phyloP scores from a whole-genome alignment of 2,888 invertebrate species.

The Acleris emargana region DNA sequence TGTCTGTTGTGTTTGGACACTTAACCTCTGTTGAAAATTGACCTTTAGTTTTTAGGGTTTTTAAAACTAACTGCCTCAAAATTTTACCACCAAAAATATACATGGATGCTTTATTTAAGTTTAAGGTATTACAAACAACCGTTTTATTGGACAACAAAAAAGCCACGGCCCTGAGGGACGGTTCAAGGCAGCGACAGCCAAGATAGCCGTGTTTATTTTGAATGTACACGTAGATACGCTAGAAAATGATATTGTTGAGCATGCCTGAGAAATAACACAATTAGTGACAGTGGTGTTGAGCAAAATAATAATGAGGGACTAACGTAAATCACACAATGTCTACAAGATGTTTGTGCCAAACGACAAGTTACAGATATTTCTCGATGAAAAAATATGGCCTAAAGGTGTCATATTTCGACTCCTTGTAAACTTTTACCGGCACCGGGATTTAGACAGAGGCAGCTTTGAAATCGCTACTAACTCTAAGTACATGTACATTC shows the following conservation, averaged over 20 bases:
- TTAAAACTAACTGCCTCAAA: too few species aligned
- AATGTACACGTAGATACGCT: background rate
- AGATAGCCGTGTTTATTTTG: background rate
- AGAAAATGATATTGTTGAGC: background rate
- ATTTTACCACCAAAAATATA: too few species aligned
- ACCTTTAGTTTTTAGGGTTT: too few species aligned
- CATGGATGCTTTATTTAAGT: too few species aligned
- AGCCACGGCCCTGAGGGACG: background rate
- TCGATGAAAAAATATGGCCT: background rate
- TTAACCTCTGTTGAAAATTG: too few species aligned
- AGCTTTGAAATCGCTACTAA: too few species aligned
- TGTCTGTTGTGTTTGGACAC: too few species aligned
- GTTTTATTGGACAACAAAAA: too few species aligned
- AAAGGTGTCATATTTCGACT: background rate
- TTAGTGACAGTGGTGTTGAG: background rate
- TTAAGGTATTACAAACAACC: too few species aligned
- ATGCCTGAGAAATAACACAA: background rate
- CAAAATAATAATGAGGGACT: constrained; percentile 5
- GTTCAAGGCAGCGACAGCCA: background rate
- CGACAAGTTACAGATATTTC: background rate
- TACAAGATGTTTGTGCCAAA: constrained; percentile 3
- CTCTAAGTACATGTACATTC: background rate
- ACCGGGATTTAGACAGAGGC: background rate
- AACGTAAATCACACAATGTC: background rate
- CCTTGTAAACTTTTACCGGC: background rate